Evolutionary conservation across 2,113 vertebrate genomes (phyloP).

Genomic region (Aphyosemion australe): DNA sequence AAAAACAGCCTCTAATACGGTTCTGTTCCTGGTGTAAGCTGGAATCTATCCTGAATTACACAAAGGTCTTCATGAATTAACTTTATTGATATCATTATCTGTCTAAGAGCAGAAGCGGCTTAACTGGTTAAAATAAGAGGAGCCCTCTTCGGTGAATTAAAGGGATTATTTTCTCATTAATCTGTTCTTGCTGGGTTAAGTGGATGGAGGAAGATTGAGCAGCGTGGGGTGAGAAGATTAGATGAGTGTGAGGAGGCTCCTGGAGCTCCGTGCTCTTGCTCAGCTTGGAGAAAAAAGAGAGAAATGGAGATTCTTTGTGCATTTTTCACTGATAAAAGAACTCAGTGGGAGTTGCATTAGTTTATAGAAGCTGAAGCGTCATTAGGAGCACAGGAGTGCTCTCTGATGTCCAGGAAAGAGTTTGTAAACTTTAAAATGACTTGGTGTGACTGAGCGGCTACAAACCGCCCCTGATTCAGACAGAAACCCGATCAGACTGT

Average conservation of each 20-base stretch:
- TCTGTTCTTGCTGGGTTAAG: slow-evolving; percentile 58
- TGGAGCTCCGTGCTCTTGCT: slow-evolving; percentile 5
- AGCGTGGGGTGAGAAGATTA: slow-evolving; percentile 64
- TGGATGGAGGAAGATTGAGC: slow-evolving; percentile 39
- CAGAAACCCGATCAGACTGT: not conserved
- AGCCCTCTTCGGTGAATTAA: slow-evolving; percentile 57
- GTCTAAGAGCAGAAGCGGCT: slow-evolving; percentile 26
- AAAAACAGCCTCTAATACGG: not conserved
- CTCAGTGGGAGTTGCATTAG: not conserved
- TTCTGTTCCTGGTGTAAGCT: not conserved
- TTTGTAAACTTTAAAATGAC: not conserved
- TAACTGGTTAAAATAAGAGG: slow-evolving; percentile 41
- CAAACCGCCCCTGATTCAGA: not conserved
- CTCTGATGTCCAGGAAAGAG: not conserved
- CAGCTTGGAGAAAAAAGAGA: not conserved
- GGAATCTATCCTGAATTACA: not conserved
- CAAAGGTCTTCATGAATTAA: slow-evolving; percentile 37
- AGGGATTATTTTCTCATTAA: slow-evolving; percentile 67
- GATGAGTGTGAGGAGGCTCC: slow-evolving; percentile 26
- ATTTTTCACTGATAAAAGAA: not conserved
- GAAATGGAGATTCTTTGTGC: not conserved
- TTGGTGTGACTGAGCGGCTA: not conserved
- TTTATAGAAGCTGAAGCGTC: not conserved
- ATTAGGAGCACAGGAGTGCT: not conserved
- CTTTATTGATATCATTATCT: slow-evolving; percentile 23